phyloP scores from a whole-genome alignment of 2,888 invertebrate genomes.

The Phortica magna region DNA sequence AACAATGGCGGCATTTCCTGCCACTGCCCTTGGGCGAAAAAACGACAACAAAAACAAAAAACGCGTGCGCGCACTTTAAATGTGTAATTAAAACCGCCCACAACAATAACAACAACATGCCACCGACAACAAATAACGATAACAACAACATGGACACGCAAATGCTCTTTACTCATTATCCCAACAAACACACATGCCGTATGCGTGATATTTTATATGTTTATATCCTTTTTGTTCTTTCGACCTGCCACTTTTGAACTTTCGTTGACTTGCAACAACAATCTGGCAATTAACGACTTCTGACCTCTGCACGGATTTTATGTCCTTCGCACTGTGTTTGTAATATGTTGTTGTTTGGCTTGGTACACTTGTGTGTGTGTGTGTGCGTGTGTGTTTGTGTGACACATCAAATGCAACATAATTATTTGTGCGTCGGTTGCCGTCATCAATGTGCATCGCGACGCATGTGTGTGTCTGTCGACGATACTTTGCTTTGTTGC shows the following conservation, averaged over 20 bases:
- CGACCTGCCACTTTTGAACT: slow-evolving; percentile 4
- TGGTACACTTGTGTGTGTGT: not conserved
- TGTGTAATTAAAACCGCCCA: slow-evolving; percentile 16
- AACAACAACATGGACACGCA: slow-evolving; percentile 9
- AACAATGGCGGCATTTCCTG: not conserved
- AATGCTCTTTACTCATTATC: slow-evolving; percentile 13
- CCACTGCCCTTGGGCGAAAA: not conserved
- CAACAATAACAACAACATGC: not conserved
- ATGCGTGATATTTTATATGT: not conserved
- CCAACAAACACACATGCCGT: slow-evolving; percentile 6
- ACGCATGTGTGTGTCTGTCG: not conserved
- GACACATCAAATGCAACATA: not conserved
- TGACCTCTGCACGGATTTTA: not conserved
- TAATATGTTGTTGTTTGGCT: not conserved
- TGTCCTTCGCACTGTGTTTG: no score
- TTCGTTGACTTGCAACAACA: slow-evolving; percentile 18
- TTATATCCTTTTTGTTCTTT: not conserved
- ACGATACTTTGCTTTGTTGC: not conserved
- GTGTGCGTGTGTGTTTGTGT: not conserved
- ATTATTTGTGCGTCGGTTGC: slow-evolving; percentile 17
- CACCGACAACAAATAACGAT: not conserved
- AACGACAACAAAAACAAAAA: not conserved
- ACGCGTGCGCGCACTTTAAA: slow-evolving; percentile 2
- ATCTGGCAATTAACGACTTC: slow-evolving; percentile 19
- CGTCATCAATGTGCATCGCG: not conserved